Evolutionary conservation across 30 jellyfish, hydroid and myxozoan species (phyloP).

Genomic region (Pelagia noctiluca): DNA sequence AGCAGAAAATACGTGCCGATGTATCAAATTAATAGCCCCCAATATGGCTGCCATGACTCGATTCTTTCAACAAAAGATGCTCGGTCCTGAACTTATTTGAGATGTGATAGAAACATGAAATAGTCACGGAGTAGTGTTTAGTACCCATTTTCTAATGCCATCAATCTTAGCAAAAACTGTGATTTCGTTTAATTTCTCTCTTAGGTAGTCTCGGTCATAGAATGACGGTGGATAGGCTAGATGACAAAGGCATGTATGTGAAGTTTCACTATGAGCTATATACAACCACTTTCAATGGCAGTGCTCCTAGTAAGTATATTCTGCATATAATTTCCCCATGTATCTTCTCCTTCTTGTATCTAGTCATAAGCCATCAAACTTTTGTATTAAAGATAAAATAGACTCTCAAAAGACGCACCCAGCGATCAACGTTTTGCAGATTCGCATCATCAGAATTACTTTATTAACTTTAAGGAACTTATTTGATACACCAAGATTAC

Average conservation of each 20-base stretch:
- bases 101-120: not conserved
- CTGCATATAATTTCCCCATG: not conserved
- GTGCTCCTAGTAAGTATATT: conserved; percentile 7
- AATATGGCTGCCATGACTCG: no score
- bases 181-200: not conserved
- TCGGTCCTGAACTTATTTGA: no score
- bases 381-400: conserved; percentile 20
- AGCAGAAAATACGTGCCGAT: no score
- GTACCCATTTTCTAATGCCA: not conserved
- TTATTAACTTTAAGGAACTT: no score
- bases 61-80: no score
- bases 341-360: not conserved
- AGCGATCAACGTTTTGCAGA: no score
- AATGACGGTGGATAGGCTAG: conserved; percentile 57
- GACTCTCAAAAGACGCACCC: no score
- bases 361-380: conserved; percentile 5
- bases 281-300: conserved; percentile 35
- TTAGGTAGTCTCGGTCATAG: conserved; percentile 86
- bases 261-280: conserved; percentile 44
- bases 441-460: no score
- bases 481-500: no score
- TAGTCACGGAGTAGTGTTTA: not conserved
- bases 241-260: conserved; percentile 62
- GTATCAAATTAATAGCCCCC: no score
- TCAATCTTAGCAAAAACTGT: not conserved